Base-by-base conservation (phyloP, 2,113 vertebrate genomes). In the Ardeotis arabs region DNA sequence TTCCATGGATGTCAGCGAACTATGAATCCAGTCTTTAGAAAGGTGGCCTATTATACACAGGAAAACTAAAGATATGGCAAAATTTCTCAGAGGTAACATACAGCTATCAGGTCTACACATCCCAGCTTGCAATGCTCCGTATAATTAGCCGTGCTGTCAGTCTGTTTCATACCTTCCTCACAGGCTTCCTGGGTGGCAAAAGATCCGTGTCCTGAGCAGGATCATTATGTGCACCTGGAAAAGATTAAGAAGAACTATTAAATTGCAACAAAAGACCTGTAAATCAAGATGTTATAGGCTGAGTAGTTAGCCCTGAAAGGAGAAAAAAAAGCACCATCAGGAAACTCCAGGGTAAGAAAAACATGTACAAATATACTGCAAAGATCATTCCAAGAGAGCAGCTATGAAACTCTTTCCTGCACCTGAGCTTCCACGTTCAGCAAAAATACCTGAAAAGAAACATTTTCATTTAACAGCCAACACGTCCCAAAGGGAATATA, bases 161-260 rank as follows among this genome's bases (percentile, higher is more conserved):
- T 35, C 84, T 50, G 33, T 73, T 93, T 39, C 82, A 55, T 86
- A 83, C 91, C 60, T 70, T 82, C 80, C 33, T 84, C 44, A 41
- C 45, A 98, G 98, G 97, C 98, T 14, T 96, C 98, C 5, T 96
- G 96, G 35, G 96, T 98, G 96, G 98, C 97, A 9, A 98, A 98
- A 94, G 98, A 98, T 81, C 96, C 98, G 75, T 93, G 91, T 22
- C 98, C 98, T 91, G 97, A 98, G 83, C 98, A 98, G 89, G 96
- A 98, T 63, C 97, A 98, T 49, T 98, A 93, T 4, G 16, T 94
- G 72, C 98, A 99, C 95, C 97, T 99, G 94, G 98, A 99, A 97
- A 98, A 98, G 87, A 96, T 98, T 47, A 99, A 98, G 97, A 98
- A 98, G 89, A 98, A 97, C 95, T 97, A 98, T 7, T 98, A 98